Evolutionary conservation across 2,797 vertebrate genomes (phyloP).

Genomic region (Enteromius paludinosus): DNA sequence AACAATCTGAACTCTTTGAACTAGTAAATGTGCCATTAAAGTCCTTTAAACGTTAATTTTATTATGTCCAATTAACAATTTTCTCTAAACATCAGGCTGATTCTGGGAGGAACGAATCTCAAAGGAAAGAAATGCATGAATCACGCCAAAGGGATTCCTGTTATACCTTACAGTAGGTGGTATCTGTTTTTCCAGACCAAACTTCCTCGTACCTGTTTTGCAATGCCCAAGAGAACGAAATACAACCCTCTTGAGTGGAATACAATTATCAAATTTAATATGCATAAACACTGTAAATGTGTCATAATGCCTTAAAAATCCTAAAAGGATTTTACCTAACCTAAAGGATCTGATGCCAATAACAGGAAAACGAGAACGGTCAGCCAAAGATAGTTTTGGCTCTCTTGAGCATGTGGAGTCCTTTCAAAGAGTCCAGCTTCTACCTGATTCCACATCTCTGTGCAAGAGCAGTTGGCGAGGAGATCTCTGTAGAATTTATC

Average conservation of each 20-base stretch:
- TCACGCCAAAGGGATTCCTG: conserved; percentile 27
- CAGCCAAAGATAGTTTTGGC: conserved; percentile 76
- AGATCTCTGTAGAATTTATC: conserved; percentile 66
- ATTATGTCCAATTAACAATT: background rate
- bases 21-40: background rate
- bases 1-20: background rate
- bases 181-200: conserved; percentile 35
- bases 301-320: conserved; percentile 67
- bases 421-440: conserved; percentile 69
- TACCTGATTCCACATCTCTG: conserved; percentile 66
- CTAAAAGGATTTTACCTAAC: conserved; percentile 69
- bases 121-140: conserved; percentile 1
- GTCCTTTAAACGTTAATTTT: conserved; percentile 35
- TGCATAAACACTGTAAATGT: conserved; percentile 61
- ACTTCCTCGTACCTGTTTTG: conserved; percentile 19
- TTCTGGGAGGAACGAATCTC: conserved; percentile 19
- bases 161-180: conserved; percentile 26
- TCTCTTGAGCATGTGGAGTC: conserved; percentile 65
- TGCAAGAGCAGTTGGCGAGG: conserved; percentile 71
- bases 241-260: conserved; percentile 54
- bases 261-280: conserved; percentile 65
- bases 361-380: conserved; percentile 66
- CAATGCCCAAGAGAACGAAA: conserved; percentile 35
- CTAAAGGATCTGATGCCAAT: conserved; percentile 67
- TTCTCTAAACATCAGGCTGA: conserved; percentile 19